These are phyloP conservation scores for Drosophila biarmipes DNA, from an alignment of 1,140 invertebrate species.

Conservation along the genomic window DNA sequence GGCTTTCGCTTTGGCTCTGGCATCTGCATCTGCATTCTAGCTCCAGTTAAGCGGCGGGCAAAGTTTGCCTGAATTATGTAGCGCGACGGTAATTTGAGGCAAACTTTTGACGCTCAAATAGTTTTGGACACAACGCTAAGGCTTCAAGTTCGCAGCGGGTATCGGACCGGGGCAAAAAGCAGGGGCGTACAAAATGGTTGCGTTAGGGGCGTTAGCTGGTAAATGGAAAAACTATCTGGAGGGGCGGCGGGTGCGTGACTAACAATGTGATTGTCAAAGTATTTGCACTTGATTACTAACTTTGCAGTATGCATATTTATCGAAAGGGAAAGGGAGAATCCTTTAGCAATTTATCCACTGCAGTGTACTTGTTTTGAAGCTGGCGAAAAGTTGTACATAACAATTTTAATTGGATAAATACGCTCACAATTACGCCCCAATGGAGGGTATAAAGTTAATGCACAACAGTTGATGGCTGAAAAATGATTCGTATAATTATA, in stretches of 20 bases:
- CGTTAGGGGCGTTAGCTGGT: conserved; percentile 11
- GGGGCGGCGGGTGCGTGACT: conserved; percentile 20
- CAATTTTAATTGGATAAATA: conserved; percentile 12
- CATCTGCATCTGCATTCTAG: conserved; percentile 21
- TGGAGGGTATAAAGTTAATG: not conserved
- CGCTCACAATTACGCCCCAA: not conserved
- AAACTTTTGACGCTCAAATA: conserved; percentile 75
- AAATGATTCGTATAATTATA: too few species aligned
- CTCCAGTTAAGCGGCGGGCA: conserved; percentile 36
- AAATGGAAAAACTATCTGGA: conserved; percentile 31
- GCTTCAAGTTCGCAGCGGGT: conserved; percentile 16
- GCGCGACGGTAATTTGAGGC: conserved; percentile 75
- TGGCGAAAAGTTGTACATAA: not conserved
- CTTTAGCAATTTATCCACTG: not conserved
- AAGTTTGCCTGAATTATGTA: conserved; percentile 76
- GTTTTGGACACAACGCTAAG: conserved; percentile 56
- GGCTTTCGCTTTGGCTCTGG: conserved; percentile 27
- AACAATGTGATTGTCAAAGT: conserved; percentile 55
- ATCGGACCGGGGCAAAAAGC: not conserved
- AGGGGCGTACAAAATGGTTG: not conserved
- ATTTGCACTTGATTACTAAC: conserved; percentile 58
- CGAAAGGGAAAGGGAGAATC: conserved; percentile 8
- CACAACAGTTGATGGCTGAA: too few species aligned
- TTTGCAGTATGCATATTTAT: conserved; percentile 45
- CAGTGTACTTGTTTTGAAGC: not conserved